Percentiles rank a stretch among this genome's conserved stretches.
These are phyloP conservation scores for Corythornis vintsioides DNA, from an alignment of 2,113 vertebrate species.

Conservation along the genomic window DNA sequence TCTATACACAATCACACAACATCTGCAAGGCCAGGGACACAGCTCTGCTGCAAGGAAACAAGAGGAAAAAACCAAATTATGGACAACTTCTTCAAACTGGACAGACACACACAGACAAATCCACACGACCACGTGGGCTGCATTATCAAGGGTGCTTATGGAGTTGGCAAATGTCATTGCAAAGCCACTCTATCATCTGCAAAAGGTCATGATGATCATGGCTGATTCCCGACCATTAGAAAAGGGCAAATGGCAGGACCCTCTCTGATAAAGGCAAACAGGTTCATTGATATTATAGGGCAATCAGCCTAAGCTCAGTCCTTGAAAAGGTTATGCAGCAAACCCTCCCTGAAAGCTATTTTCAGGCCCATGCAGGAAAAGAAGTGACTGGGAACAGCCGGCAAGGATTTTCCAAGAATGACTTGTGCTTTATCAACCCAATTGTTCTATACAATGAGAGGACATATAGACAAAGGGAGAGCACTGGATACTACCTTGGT, in stretches of 20 bases:
- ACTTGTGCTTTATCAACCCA: not conserved
- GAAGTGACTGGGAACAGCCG: not conserved
- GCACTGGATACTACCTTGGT: not conserved
- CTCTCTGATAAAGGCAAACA: not conserved
- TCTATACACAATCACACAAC: rapidly evolving
- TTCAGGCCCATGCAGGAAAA: not conserved
- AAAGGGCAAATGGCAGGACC: not conserved
- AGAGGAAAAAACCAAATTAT: not conserved
- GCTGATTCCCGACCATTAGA: not conserved
- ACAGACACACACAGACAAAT: not conserved
- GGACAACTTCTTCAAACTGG: rapidly evolving
- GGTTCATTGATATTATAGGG: not conserved
- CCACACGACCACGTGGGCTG: not conserved
- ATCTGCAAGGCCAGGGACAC: not conserved
- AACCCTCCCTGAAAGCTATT: not conserved
- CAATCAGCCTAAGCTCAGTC: not conserved
- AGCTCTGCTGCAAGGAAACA: not conserved
- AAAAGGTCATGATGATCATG: not conserved
- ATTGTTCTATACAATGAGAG: not conserved
- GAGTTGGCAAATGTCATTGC: not conserved
- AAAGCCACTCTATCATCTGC: not conserved
- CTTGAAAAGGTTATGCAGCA: not conserved
- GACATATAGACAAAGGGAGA: not conserved
- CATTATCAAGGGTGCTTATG: not conserved
- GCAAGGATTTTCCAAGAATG: not conserved